Conservation (phyloP, 1,140 invertebrate species). For the Pomacea maculata region DNA sequence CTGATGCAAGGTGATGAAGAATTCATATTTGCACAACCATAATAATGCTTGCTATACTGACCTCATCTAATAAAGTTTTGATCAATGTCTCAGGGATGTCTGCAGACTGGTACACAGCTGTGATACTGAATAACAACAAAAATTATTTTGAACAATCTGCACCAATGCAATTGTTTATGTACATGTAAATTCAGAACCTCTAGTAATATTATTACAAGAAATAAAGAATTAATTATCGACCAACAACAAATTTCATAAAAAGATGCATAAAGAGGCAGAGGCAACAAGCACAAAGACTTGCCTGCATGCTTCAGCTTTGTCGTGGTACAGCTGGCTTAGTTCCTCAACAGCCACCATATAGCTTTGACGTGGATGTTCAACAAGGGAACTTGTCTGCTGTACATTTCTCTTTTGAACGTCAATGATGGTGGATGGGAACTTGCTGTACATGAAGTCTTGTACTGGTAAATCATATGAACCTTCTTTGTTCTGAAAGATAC, state of each 20-base stretch:
- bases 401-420: conserved; percentile 46
- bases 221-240: neutral
- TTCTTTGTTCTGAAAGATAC: conserved; percentile 28
- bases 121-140: conserved; percentile 22
- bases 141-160: conserved; percentile 15
- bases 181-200: neutral
- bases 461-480: conserved; percentile 31
- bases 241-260: neutral
- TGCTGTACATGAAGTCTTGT: conserved; percentile 47
- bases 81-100: conserved; percentile 48
- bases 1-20: neutral
- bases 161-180: conserved; percentile 2
- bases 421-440: conserved; percentile 51
- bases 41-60: conserved; percentile 25
- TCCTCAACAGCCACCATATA: conserved; percentile 41
- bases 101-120: conserved; percentile 30
- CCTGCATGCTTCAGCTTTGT: conserved; percentile 26
- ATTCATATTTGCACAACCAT: neutral
- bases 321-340: conserved; percentile 42
- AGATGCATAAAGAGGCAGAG: neutral
- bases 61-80: conserved; percentile 48
- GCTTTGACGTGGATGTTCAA: conserved; percentile 39
- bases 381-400: conserved; percentile 38
- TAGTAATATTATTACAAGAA: neutral
- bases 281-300: conserved; percentile 1